Conservation (phyloP, 2,113 vertebrate species). For the Cryptomyrus ogoouensis region DNA sequence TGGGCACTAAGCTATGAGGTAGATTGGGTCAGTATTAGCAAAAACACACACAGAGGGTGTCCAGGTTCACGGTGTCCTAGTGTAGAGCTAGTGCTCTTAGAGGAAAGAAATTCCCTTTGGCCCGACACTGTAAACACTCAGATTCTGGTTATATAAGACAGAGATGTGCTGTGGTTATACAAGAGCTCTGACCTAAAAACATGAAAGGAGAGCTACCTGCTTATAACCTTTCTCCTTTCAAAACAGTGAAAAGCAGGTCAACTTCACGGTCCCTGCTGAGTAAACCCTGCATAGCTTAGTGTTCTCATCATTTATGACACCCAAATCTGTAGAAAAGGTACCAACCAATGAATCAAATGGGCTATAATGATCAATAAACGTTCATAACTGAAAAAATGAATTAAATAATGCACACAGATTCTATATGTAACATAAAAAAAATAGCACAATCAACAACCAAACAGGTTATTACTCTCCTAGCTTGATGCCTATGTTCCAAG, state of each 20-base stretch:
- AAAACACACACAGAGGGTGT: neutral
- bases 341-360: neutral
- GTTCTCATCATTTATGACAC: neutral
- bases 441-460: neutral
- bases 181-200: neutral
- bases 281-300: neutral
- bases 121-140: conserved; percentile 31
- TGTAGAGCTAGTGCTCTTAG: neutral
- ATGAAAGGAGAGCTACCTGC: neutral
- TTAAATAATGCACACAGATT: neutral
- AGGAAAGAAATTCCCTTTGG: conserved; percentile 18
- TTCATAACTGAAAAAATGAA: neutral
- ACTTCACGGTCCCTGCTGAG: neutral
- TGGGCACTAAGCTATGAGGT: neutral
- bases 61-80: neutral
- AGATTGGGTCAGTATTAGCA: neutral
- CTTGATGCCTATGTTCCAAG: neutral
- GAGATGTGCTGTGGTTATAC: neutral
- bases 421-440: neutral
- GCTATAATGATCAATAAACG: neutral
- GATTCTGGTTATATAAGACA: conserved; percentile 35
- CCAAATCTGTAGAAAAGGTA: neutral
- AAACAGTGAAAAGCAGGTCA: neutral
- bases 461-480: neutral
- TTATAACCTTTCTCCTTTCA: neutral